Evolutionary conservation across 2,888 invertebrate genomes (phyloP), one percentile per base, ranked within the genome.

Genomic region (Lobophora halterata): DNA sequence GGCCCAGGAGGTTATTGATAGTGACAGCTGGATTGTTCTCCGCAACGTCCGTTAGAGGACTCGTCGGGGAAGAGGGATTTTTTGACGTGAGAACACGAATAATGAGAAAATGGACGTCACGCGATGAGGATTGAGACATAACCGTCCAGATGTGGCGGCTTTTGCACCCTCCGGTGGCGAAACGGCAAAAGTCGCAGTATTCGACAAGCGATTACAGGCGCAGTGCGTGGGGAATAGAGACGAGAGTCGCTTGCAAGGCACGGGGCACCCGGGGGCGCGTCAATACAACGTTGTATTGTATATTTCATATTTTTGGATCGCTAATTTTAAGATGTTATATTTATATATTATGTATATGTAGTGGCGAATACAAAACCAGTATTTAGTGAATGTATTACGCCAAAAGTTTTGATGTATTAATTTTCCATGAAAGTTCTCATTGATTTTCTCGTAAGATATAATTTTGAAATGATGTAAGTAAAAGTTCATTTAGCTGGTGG

Each of bases 291-390:
- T 80, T 82, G 86, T 86, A 87, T 85, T 81, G 86, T 83, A 87
- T 86, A 87, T 85, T 87, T 87, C 83, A 83, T 87, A 87, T 87
- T 87, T 87, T 87, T 87, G 87, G 87, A 87, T 86, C 77, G 86
- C 87, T 87, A 86, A 85, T 85, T 86, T 87, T 87, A 87, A 86
- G 87, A 87, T 81, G 83, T 85, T 87, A 86, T 86, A 87, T 87
- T 87, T 87, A 86, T 83, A 86, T 86, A n/a, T n/a, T n/a, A 86
- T 87, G 77, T 86, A 85, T 83, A 85, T 81, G 86, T 86, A 85
- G 85, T 78, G 85, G 87, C 86, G 86, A 66, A 74, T 85, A 83
- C 85, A 67, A 71, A 67, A 67, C 69, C 83, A 85, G 82, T 86
- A 85, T 85, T 86, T 83, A 85, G 78, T 53, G 78, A 68, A 76